These are phyloP conservation scores for Protophormia terraenovae DNA, from an alignment of 2,888 invertebrate species.

Conservation along the genomic window DNA sequence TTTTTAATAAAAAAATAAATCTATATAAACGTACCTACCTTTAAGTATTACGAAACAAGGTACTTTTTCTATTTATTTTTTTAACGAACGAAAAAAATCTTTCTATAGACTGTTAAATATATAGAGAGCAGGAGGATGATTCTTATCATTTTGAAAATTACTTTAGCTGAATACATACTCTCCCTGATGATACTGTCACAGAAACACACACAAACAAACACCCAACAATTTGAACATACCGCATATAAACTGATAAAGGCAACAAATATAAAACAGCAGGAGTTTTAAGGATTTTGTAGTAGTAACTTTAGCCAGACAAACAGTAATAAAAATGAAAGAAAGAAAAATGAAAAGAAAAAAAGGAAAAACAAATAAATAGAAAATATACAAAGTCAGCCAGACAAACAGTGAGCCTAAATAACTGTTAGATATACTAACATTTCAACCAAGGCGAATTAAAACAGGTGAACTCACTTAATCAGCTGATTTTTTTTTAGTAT, in stretches of 20 bases:
- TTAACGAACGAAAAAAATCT: background rate
- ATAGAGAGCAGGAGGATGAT: constrained; percentile 19
- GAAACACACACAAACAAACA: background rate
- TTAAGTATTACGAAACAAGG: background rate
- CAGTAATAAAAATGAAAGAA: constrained; percentile 2
- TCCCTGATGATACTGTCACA: background rate
- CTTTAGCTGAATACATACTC: constrained; percentile 54
- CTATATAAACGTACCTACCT: background rate
- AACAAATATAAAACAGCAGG: background rate
- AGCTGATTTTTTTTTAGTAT: no score
- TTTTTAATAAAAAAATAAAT: background rate
- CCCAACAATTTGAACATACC: constrained; percentile 25
- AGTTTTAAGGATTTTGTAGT: background rate
- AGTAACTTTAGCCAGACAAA: constrained; percentile 31
- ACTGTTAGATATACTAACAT: no score
- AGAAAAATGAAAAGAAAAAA: background rate
- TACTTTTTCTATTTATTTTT: background rate
- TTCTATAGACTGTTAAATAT: background rate
- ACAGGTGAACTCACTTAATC: no score
- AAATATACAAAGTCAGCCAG: background rate
- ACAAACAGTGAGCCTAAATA: background rate
- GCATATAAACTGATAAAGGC: constrained; percentile 1
- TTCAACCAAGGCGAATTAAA: no score
- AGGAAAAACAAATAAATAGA: background rate
- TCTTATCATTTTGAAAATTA: constrained; percentile 68